Evolutionary conservation across 2,797 vertebrate genomes (phyloP).

Genomic region (Phoebastria nigripes): DNA sequence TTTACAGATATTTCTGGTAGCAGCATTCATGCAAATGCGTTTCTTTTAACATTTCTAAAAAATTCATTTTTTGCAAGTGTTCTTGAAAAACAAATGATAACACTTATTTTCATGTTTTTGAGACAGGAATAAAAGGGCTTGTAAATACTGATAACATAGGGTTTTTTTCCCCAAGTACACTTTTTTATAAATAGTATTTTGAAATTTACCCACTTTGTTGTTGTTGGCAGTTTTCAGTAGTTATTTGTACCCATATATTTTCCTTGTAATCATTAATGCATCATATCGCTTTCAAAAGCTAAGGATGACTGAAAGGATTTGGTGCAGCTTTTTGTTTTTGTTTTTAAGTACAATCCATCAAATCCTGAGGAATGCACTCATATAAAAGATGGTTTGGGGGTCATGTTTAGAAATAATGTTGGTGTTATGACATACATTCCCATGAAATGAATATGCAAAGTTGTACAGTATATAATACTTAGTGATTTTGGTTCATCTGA

Average conservation of each 20-base stretch:
- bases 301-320: background rate
- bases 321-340: background rate
- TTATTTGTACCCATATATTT: background rate
- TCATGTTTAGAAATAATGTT: background rate
- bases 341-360: background rate
- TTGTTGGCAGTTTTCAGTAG: background rate
- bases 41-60: background rate
- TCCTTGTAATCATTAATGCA: background rate
- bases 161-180: background rate
- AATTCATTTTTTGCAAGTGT: background rate
- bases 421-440: background rate
- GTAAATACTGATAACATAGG: background rate
- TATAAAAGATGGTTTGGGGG: background rate
- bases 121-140: background rate
- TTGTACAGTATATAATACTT: background rate
- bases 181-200: background rate
- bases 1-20: background rate
- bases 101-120: background rate
- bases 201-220: background rate
- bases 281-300: background rate
- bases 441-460: background rate
- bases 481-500: background rate
- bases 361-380: background rate
- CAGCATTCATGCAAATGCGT: background rate
- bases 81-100: background rate